These are phyloP conservation scores for Characodon lateralis DNA, from an alignment of 2,797 vertebrate genomes.

Conservation along the genomic window DNA sequence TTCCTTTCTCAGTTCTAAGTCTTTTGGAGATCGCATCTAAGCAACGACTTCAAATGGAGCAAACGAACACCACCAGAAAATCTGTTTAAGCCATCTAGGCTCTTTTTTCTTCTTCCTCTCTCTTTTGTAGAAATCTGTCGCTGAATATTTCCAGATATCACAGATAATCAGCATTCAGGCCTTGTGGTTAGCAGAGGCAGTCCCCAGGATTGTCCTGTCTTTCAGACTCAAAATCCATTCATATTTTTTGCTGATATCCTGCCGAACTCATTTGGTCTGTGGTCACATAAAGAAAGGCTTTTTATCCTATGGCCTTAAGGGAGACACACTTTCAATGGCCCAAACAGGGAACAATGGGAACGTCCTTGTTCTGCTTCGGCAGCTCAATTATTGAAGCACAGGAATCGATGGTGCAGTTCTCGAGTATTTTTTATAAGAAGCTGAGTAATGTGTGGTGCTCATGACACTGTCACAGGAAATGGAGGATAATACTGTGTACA, in stretches of 20 bases:
- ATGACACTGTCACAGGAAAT: constrained; percentile 72
- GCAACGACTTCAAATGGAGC: constrained; percentile 50
- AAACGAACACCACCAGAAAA: constrained; percentile 30
- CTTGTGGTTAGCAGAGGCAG: constrained; percentile 21
- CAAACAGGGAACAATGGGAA: constrained; percentile 60
- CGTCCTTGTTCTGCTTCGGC: constrained; percentile 62
- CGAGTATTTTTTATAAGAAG: constrained; percentile 64
- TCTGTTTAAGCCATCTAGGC: constrained; percentile 47
- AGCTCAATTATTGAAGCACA: constrained; percentile 70
- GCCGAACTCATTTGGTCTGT: constrained; percentile 11
- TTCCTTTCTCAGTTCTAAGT: constrained; percentile 21
- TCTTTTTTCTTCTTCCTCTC: not conserved
- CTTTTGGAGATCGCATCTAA: constrained; percentile 53
- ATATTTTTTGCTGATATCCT: constrained; percentile 48
- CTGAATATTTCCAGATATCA: constrained; percentile 27
- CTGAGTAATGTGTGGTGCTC: constrained; percentile 70
- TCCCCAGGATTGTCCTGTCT: constrained; percentile 31
- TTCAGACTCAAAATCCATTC: constrained; percentile 40
- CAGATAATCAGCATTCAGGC: constrained; percentile 49
- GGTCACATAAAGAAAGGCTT: constrained; percentile 2
- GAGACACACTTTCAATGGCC: constrained; percentile 46
- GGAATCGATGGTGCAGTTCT: constrained; percentile 61
- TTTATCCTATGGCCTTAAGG: constrained; percentile 22
- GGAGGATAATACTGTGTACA: constrained; percentile 71
- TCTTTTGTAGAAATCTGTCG: constrained; percentile 33